Percentiles rank a stretch among this genome's conserved stretches.
Evolutionary conservation across 2,888 invertebrate species (phyloP).

Genomic region (Ectemnius lituratus): DNA sequence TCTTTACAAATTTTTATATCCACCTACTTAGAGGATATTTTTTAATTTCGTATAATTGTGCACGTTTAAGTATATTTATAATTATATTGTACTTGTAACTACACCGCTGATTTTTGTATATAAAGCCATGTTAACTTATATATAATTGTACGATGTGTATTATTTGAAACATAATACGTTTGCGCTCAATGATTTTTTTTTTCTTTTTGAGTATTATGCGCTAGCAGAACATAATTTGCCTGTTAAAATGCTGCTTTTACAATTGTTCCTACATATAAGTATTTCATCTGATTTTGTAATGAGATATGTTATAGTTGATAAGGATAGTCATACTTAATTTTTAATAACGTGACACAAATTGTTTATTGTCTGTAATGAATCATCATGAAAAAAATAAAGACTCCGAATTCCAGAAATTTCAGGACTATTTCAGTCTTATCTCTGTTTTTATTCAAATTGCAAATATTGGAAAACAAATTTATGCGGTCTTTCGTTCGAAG

Average conservation of each 20-base stretch:
- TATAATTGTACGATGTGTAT: constrained; percentile 18
- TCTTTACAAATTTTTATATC: constrained; percentile 46
- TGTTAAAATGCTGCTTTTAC: constrained; percentile 18
- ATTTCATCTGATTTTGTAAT: constrained; percentile 22
- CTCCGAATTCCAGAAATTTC: too few relatives aligned
- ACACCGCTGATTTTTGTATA: constrained; percentile 36
- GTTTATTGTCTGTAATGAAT: neutral
- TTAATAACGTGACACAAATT: neutral
- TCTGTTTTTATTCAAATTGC: too few relatives aligned
- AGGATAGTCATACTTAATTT: neutral
- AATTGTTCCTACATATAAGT: constrained; percentile 24
- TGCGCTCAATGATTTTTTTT: constrained; percentile 33
- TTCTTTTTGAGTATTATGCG: too few relatives aligned
- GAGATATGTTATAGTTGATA: too few relatives aligned
- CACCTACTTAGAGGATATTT: constrained; percentile 22
- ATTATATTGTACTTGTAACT: neutral
- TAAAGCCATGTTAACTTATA: constrained; percentile 20
- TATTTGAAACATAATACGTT: constrained; percentile 33
- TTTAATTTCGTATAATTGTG: constrained; percentile 12
- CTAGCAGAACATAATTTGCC: too few relatives aligned
- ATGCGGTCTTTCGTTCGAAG: too few relatives aligned
- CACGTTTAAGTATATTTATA: constrained; percentile 23
- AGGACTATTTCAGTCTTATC: too few relatives aligned
- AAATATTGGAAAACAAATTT: too few relatives aligned
- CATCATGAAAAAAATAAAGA: neutral